phyloP scores from a whole-genome alignment of 2,888 invertebrate genomes.

The Hipparchia sbordonii region DNA sequence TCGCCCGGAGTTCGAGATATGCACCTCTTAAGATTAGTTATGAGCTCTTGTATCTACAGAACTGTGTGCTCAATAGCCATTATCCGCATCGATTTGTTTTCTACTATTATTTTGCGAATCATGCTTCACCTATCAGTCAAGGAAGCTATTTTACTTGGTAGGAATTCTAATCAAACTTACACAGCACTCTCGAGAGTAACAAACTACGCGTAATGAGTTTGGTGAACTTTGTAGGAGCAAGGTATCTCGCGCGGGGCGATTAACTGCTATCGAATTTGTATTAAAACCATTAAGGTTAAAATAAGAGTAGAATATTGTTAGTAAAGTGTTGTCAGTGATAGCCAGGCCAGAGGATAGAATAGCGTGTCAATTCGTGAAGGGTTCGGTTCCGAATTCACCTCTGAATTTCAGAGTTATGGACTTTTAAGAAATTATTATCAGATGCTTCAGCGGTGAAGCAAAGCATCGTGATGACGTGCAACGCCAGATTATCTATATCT shows the following conservation, averaged over 20 bases:
- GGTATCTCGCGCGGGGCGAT: slow-evolving; percentile 26
- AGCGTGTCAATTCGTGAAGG: too few species aligned
- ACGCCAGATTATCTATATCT: too few species aligned
- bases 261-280: slow-evolving; percentile 28
- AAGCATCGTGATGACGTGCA: too few species aligned
- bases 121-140: slow-evolving; percentile 23
- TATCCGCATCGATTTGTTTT: slow-evolving; percentile 8
- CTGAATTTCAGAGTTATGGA: too few species aligned
- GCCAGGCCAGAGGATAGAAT: too few species aligned
- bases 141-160: slow-evolving; percentile 25
- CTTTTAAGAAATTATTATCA: too few species aligned
- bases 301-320: not conserved
- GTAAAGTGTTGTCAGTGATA: not conserved
- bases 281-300: slow-evolving; percentile 19
- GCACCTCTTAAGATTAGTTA: too few species aligned
- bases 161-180: slow-evolving; percentile 42
- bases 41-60: not conserved
- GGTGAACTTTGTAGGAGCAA: slow-evolving; percentile 32
- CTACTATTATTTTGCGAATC: slow-evolving; percentile 21
- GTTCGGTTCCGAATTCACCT: too few species aligned
- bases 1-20: too few species aligned
- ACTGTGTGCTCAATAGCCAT: not conserved
- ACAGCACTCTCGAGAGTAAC: slow-evolving; percentile 30
- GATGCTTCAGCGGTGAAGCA: too few species aligned
- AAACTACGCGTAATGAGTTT: slow-evolving; percentile 35